Evolutionary conservation across 2,888 invertebrate genomes (phyloP).

Genomic region (Xanthia icteritia): DNA sequence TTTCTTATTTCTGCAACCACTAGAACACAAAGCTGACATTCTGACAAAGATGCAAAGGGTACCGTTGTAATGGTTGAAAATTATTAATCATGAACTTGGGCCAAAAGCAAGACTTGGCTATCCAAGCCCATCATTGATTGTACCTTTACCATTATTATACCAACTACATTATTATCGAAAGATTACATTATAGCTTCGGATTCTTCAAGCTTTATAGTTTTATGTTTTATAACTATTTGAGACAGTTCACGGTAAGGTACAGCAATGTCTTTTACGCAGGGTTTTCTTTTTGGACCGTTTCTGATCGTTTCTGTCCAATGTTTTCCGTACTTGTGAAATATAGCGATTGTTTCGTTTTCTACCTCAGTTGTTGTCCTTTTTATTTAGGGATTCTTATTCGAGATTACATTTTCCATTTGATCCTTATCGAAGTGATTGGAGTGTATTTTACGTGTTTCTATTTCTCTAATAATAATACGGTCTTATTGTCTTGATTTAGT

Average conservation of each 20-base stretch:
- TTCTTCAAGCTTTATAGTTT: conserved; percentile 26
- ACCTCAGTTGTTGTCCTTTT: conserved; percentile 56
- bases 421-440: conserved; percentile 59
- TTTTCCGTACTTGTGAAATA: conserved; percentile 74
- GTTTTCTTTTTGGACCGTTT: conserved; percentile 37
- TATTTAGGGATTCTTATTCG: conserved; percentile 42
- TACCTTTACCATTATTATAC: conserved; percentile 50
- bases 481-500: conserved; percentile 20
- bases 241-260: conserved; percentile 27
- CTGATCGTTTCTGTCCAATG: conserved; percentile 52
- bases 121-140: conserved; percentile 43
- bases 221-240: conserved; percentile 45
- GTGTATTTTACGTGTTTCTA: conserved; percentile 43
- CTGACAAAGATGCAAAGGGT: conserved; percentile 10
- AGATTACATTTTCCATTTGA: conserved; percentile 59
- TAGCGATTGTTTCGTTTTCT: conserved; percentile 72
- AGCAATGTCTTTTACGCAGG: conserved; percentile 35
- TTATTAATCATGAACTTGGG: conserved; percentile 53
- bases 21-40: conserved; percentile 14
- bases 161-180: conserved; percentile 52
- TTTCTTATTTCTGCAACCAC: conserved; percentile 37
- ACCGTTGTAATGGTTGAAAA: conserved; percentile 58
- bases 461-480: conserved; percentile 35
- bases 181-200: conserved; percentile 34
- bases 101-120: conserved; percentile 20